Evolutionary conservation across 2,888 invertebrate species (phyloP), one percentile per base, ranked within the genome.

Genomic region (Plebejus melissa): DNA sequence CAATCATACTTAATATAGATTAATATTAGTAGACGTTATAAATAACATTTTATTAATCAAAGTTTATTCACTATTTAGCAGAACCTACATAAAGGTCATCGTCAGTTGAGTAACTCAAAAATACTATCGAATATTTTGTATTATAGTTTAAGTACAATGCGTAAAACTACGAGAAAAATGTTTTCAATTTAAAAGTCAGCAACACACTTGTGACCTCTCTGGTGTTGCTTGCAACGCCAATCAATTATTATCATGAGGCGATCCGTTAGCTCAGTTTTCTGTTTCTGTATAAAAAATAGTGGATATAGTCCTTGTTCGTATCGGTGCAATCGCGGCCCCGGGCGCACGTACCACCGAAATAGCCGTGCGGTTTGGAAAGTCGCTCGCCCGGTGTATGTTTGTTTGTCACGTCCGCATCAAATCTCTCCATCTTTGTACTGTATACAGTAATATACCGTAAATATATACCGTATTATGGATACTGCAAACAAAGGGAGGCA

Each of bases 331-430:
- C 4, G 28, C 28, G 22, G 9, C 28, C 60, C 58, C 5, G 28
- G 28, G 4, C 28, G 11, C 60, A 83, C 82, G 82, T 83, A 82
- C 80, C 80, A 85, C 83, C 78, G 84, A 87, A 87, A 87, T 84
- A 87, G 79, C 78, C 78, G 79, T 76, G 81, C 79, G 80, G 79
- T 82, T 82, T 80, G 79, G 82, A 82, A 82, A 82, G 82, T 80
- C 80, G 79, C 78, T 79, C 79, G 79, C 75, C 80, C 75, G 79
- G 79, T 79, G 78, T 74, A 74, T 32, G 74, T 76, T 72, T 74
- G 74, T 60, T 60, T 28, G 60, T 28, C 60, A 60, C 60, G 60
- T 60, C 60, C 60, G 60, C 60, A 28, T 60, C 60, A 60, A 60
- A 60, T 60, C 60, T 60, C 60, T 60, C 28, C 60, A 60, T 60